Conservation (phyloP, 2,888 invertebrate genomes). For the Orthosia cruda region DNA sequence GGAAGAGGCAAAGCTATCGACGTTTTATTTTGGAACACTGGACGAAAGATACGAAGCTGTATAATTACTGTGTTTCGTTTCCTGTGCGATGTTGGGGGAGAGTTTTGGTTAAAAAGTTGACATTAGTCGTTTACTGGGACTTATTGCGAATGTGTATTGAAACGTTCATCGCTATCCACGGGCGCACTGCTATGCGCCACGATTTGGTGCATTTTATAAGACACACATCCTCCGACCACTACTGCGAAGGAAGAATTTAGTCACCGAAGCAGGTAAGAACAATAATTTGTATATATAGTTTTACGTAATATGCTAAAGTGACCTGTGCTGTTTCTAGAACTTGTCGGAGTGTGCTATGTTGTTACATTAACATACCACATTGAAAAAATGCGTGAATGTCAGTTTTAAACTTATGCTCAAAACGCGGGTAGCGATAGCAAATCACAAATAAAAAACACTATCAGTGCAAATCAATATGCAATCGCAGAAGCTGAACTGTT, state of each 20-base stretch:
- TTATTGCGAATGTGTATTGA: conserved; percentile 92
- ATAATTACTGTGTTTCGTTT: conserved; percentile 83
- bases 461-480: background rate
- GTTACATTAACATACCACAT: conserved; percentile 40
- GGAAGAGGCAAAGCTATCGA: conserved; percentile 60
- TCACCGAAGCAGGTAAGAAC: conserved; percentile 80
- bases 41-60: conserved; percentile 81
- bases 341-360: conserved; percentile 26
- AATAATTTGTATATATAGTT: conserved; percentile 15
- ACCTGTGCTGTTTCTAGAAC: conserved; percentile 54
- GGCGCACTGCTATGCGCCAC: conserved; percentile 95
- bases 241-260: conserved; percentile 93
- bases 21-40: conserved; percentile 67
- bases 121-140: conserved; percentile 85
- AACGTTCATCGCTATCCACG: conserved; percentile 91
- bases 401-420: background rate
- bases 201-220: conserved; percentile 94
- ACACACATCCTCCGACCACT: conserved; percentile 95
- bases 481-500: background rate
- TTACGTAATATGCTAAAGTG: conserved; percentile 39
- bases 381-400: conserved; percentile 18
- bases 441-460: background rate
- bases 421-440: conserved; percentile 25
- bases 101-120: conserved; percentile 87
- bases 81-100: conserved; percentile 89